Evolutionary conservation across 1,140 invertebrate species (phyloP), one percentile per base, ranked within the genome.

Genomic region (Telenomus remus): DNA sequence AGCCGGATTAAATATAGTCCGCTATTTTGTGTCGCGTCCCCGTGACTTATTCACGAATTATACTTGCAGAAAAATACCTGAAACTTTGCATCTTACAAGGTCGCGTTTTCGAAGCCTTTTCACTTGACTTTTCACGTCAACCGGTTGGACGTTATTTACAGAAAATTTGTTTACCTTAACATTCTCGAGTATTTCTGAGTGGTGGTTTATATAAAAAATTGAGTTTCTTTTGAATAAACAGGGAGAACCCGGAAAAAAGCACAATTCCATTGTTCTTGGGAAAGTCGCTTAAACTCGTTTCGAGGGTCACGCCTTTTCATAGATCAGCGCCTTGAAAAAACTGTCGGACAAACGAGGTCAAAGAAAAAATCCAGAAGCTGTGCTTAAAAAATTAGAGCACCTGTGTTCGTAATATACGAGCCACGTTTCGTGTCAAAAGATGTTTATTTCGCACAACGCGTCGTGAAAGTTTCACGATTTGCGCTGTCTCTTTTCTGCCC

Each of bases 391-490:
- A 64, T 72, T 64, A 59, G 69, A 33, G 53, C 54, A 33, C 42
- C 69, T 60, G 44, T 53, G n/a, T 48, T 49, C 49, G 55, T 65
- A 73, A 65, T 54, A 65, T 54, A 65, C 44, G 37, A 44, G 35
- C 37, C 39, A 14, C 48, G 27, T 66, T 66, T n/a, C 46, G 39
- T 56, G 47, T 69, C 54, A 76, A 59, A 59, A 76, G 53, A 64
- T 57, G 59, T 75, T 75, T 68, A 75, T 76, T 76, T 65, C 64
- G 57, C 64, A 60, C 37, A 69, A 33, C 48, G 14, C 42, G 16
- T n/a, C 42, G 59, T 76, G 49, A 65, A 65, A 69, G 53, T 69
- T 76, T 60, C 69, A 75, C 59, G 59, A 59, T 69, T 69, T 59
- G 35, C 34, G 48, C 60, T 64, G 59, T 57, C 65, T 70, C 65